A percentile compares a stretch with the other conserved stretches of the same genome.
Conservation (phyloP, 1,140 invertebrate genomes). For the Drosophila sp. region DNA sequence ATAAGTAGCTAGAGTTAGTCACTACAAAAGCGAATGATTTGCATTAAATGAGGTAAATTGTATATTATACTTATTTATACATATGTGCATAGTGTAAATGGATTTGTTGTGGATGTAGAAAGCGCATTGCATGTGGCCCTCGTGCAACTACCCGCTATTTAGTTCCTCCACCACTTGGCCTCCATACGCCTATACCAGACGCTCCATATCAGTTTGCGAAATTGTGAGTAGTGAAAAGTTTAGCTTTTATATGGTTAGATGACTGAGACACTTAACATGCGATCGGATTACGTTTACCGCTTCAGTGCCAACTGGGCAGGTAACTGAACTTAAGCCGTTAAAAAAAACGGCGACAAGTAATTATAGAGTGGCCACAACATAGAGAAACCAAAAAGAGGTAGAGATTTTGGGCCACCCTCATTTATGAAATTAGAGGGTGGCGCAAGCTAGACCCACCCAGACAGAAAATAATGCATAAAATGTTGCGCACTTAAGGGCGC, state of each 20-base stretch:
- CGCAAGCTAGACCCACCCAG: background rate
- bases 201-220: conserved; percentile 60
- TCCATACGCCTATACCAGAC: conserved; percentile 20
- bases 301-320: conserved; percentile 62
- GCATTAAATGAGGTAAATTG: conserved; percentile 19
- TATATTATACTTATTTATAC: conserved; percentile 6
- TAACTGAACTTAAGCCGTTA: conserved; percentile 67
- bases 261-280: conserved; percentile 64
- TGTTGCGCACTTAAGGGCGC: conserved; percentile 51
- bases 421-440: background rate
- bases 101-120: conserved; percentile 11
- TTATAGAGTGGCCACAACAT: conserved; percentile 46
- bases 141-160: conserved; percentile 29
- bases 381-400: background rate
- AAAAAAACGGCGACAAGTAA: conserved; percentile 43
- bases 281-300: conserved; percentile 72
- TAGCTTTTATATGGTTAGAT: conserved; percentile 31
- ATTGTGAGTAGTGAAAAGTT: conserved; percentile 38
- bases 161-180: background rate
- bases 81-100: conserved; percentile 6
- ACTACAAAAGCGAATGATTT: conserved; percentile 29
- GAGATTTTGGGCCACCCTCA: background rate
- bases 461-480: conserved; percentile 42
- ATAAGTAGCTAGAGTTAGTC: conserved; percentile 33
- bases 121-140: conserved; percentile 57